Percentiles rank a stretch among this genome's conserved stretches.
Conservation (phyloP, 2,797 vertebrate genomes). For the Furcifer pardalis region DNA sequence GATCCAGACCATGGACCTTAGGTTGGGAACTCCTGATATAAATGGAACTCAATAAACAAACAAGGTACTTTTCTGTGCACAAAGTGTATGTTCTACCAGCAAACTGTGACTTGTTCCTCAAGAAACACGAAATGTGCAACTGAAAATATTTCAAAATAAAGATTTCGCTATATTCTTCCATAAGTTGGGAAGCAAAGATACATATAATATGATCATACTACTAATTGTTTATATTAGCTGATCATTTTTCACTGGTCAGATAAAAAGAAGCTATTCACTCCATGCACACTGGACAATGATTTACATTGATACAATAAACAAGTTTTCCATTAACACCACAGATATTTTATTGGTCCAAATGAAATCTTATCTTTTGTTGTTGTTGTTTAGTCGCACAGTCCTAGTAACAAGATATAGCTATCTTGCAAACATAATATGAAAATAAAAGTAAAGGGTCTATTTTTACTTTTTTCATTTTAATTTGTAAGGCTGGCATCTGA, state of each 20-base stretch:
- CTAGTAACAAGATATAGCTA: slow-evolving; percentile 17
- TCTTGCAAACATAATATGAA: not conserved
- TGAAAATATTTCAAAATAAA: not conserved
- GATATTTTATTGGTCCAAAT: not conserved
- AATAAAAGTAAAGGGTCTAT: not conserved
- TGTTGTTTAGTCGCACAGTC: too few relatives aligned
- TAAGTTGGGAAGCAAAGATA: not conserved
- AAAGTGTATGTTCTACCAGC: not conserved
- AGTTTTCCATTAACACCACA: not conserved
- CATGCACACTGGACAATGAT: not conserved
- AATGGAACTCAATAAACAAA: not conserved
- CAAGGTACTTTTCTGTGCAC: not conserved
- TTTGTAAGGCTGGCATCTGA: too few relatives aligned
- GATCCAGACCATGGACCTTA: too few relatives aligned
- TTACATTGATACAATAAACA: not conserved
- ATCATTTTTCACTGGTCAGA: not conserved
- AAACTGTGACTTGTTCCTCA: not conserved
- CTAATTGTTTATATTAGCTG: not conserved
- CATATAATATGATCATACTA: not conserved
- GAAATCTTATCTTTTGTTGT: not conserved
- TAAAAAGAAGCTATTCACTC: too few relatives aligned
- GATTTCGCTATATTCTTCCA: not conserved
- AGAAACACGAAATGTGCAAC: not conserved
- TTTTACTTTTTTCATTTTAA: not conserved
- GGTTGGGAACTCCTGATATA: not conserved